These are phyloP conservation scores for Leptura quadrifasciata DNA, from an alignment of 2,888 invertebrate genomes.

Conservation along the genomic window DNA sequence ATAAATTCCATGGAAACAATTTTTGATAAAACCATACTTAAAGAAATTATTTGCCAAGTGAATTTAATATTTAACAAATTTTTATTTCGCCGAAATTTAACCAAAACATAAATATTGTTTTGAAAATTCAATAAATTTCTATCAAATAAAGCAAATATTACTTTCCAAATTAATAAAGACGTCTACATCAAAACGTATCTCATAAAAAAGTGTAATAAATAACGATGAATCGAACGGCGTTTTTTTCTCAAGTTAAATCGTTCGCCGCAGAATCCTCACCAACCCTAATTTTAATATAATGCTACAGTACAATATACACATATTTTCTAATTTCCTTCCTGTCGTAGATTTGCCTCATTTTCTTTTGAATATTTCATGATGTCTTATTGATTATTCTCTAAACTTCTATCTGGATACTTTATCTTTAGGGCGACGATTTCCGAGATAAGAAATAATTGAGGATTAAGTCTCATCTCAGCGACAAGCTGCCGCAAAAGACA, in stretches of 20 bases:
- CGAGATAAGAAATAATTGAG: conserved; percentile 16
- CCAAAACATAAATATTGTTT: neutral
- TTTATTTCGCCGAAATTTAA: neutral
- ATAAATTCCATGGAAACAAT: neutral
- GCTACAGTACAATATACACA: neutral
- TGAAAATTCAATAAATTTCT: neutral
- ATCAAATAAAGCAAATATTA: neutral
- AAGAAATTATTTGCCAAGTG: too few relatives aligned
- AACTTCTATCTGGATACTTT: conserved; percentile 14
- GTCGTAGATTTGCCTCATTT: neutral
- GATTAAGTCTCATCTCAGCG: conserved; percentile 2
- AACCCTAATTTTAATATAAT: neutral
- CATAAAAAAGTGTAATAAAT: neutral
- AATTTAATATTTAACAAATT: too few relatives aligned
- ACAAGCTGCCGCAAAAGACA: neutral
- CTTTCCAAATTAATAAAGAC: neutral
- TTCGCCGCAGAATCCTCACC: neutral
- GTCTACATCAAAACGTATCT: neutral
- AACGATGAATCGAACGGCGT: neutral
- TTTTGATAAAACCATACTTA: neutral
- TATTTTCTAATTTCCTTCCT: conserved; percentile 2
- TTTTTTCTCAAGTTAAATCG: neutral
- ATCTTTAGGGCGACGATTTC: conserved; percentile 6
- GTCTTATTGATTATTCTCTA: conserved; percentile 4
- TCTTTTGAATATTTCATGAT: conserved; percentile 14